Evolutionary conservation across 2,888 invertebrate species (phyloP), one percentile per base, ranked within the genome.

Genomic region (Choreutis nemorana): DNA sequence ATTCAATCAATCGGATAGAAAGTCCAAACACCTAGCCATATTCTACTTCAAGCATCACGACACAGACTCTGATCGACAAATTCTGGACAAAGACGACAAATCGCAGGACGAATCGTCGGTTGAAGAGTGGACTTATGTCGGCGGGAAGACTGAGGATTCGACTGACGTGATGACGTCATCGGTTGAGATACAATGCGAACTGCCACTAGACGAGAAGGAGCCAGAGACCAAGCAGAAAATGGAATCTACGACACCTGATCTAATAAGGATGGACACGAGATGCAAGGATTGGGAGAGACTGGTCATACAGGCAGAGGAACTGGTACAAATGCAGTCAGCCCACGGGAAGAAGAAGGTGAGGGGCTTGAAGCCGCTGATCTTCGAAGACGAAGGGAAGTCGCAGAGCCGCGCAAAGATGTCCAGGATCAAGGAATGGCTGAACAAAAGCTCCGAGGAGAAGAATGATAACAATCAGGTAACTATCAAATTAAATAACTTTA

Each of bases 11-110:
- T 87, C 90, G 6, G 87, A 89, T 61, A 80, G 89, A 42, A 89
- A 87, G 62, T 89, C 90, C 10, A 90, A 89, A 61, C 91, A 92
- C 60, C 84, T 87, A 58, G 93, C 87, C 42, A 91, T 87, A 36
- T 92, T 89, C 66, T 92, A 93, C 70, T 92, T 91, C 66, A 89
- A 84, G 61, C 93, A 93, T 63, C 84, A 86, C 63, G 93, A 94
- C 59, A 93, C 92, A 8, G 93, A 93, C 60, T 90, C 90, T 7
- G 92, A 92, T 58, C 81, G 83, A 55, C 86, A 88, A 50, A 77
- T 82, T 56, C 60, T 77, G 37, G 63, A 81, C 52, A 71, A 81
- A 28, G 63, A 72, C 25, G 71, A 73, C 30, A 72, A 73, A 32
- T 72, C 70, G 6, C 72, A 72, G 36, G 77, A 72, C 26, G 80